phyloP scores from a whole-genome alignment of 2,113 vertebrate genomes.

The Carassius gibelio region DNA sequence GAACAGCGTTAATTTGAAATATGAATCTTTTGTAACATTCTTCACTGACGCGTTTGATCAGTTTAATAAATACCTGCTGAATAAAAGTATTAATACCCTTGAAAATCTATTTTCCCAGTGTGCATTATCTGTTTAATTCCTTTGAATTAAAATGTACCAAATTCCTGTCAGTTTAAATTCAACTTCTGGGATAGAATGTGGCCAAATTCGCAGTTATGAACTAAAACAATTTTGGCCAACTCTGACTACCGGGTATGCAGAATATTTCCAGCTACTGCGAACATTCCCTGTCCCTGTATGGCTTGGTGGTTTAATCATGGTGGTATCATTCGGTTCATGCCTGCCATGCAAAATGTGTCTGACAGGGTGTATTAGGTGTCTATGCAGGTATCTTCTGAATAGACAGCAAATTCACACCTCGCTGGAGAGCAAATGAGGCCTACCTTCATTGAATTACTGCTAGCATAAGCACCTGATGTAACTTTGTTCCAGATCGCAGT shows the following conservation, averaged over 20 bases:
- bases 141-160: neutral
- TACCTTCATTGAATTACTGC: slow-evolving; percentile 6
- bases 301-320: neutral
- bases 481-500: slow-evolving; percentile 21
- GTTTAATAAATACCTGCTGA: neutral
- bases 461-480: neutral
- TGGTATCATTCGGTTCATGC: slow-evolving; percentile 1
- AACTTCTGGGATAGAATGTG: too few species aligned
- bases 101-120: neutral
- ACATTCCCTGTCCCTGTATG: neutral
- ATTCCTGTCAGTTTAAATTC: too few species aligned
- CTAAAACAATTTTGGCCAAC: too few species aligned
- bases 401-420: slow-evolving; percentile 23
- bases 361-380: slow-evolving; percentile 17
- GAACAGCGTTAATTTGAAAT: too few species aligned
- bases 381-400: neutral
- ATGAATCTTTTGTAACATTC: neutral
- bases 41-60: neutral
- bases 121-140: neutral
- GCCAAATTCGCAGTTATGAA: too few species aligned
- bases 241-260: too few species aligned
- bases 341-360: neutral
- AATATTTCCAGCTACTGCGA: neutral
- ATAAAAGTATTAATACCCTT: neutral
- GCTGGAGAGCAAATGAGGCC: slow-evolving; percentile 40